Base-by-base conservation (phyloP, 2,888 invertebrate species). In the Caenorhabditis zanzibari region DNA sequence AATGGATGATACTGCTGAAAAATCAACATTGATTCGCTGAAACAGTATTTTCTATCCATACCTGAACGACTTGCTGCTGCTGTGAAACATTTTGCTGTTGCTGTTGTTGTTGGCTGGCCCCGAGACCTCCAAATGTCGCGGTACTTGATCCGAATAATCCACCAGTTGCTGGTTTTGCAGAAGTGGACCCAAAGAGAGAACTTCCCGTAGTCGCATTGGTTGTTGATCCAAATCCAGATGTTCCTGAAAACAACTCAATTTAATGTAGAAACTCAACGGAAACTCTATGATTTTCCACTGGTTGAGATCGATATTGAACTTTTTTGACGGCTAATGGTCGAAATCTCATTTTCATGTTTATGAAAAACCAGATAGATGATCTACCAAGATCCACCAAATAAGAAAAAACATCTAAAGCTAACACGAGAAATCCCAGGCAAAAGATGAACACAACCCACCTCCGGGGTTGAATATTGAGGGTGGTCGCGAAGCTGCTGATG, bases 1-100 rank as follows among this genome's bases (percentile, higher is more conserved):
- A 83, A 72, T 44, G 84, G 80, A 44, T 80, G 80, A 47, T 64
- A 72, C 22, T 54, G 54, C 74, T 84, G 80, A 63, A 75, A 69
- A 44, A 28, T 49, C 6, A 38, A 10, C 12, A 26, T 14, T 24
- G 9, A 5, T 38, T 47, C 9, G 4, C 41, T 32, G 3, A 54
- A 38, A 1, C n/a, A n/a, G n/a, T n/a, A n/a, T n/a, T n/a, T n/a
- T n/a, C n/a, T n/a, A n/a, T n/a, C n/a, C n/a, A n/a, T 32, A 76
- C 76, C 61, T 68, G 52, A 68, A 66, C 61, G n/a, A 73, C 56
- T 44, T 64, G 64, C 49, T 63, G 63, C 35, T 73, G 64, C 22
- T 80, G 58, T 3, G 49, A 1, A 38, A 41, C 38, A 14, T 19
- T 3, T 6, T 64, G 71, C 54, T 69, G 74, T 47, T 79, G 82